Evolutionary conservation across 2,797 vertebrate genomes (phyloP), one percentile per base, ranked within the genome.

Genomic region (Coregonus ussuriensis): DNA sequence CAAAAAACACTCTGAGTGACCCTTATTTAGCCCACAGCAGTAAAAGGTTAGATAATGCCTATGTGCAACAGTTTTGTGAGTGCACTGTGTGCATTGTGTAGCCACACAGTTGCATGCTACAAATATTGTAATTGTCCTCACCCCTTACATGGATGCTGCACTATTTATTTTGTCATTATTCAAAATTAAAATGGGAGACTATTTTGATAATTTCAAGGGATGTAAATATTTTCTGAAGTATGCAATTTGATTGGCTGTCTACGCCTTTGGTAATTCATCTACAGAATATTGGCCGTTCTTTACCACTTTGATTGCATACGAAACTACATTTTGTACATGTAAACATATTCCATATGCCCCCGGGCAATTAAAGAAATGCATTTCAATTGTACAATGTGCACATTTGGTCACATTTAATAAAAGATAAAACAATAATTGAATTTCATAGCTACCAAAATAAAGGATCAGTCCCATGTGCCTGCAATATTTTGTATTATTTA

Each of bases 401-500:
- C 21, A 21, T 21, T 21, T 21, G 21, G 21, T 21, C 21, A 41
- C 7, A 59, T 16, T 59, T 59, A n/a, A 73, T 29, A 6, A 21
- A 37, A 41, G 18, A 25, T 59, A 18, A 37, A 59, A 59, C 3
- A 65, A 65, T 6, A 25, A 9, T 65, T 65, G 21, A 74, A 74
- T 74, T 9, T 59, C 37, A 21, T 6, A 25, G 6, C 53, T 9
- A 9, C n/a, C 25, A 25, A 29, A 6, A 21, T 7, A 37, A 14
- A 56, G 31, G 16, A 33, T 14, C 31, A 21, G 31, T 59, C 16
- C 72, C 54, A 15, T 62, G 54, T 73, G 72, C 18, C 29, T 35
- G 31, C 15, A 37, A 62, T 59, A 16, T 52, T 73, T 59, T 35
- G 33, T 73, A 73, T 59, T 73, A 73, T 72, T 72, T 33, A 76